A percentile compares a stretch with the other conserved stretches of the same genome.
phyloP scores from a whole-genome alignment of 1,140 invertebrate genomes.

The Hyles vespertilio region DNA sequence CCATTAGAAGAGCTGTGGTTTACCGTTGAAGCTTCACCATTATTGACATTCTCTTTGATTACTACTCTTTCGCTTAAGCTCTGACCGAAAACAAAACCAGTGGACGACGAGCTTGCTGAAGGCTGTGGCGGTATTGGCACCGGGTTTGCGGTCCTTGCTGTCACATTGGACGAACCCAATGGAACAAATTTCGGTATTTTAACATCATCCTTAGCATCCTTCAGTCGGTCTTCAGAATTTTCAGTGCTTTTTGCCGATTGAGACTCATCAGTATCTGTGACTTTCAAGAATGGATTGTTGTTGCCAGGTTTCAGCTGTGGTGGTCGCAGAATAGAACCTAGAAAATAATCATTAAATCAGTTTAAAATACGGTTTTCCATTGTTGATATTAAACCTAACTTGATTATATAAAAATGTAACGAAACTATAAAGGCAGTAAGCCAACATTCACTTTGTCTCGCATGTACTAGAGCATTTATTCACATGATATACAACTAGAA shows the following conservation, averaged over 20 bases:
- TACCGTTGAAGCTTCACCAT: conserved; percentile 49
- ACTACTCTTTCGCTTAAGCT: conserved; percentile 91
- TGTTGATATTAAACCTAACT: no score
- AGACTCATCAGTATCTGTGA: conserved; percentile 34
- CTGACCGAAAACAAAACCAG: conserved; percentile 93
- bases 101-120: conserved; percentile 43
- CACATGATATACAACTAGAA: no score
- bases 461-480: no score
- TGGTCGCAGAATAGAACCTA: conserved; percentile 62
- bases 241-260: conserved; percentile 16
- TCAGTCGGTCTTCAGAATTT: conserved; percentile 39
- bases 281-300: conserved; percentile 64
- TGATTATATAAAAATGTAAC: no score
- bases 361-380: no score
- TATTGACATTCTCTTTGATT: conserved; percentile 53
- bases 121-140: conserved; percentile 47
- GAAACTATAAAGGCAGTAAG: no score
- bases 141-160: conserved; percentile 49
- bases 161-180: conserved; percentile 51
- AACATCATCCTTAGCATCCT: conserved; percentile 39
- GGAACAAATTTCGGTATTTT: conserved; percentile 71
- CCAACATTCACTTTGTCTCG: no score
- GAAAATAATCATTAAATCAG: conserved; percentile 7
- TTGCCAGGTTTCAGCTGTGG: conserved; percentile 56
- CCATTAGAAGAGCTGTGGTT: conserved; percentile 75